Percentiles rank a stretch among this genome's conserved stretches.
phyloP scores from a whole-genome alignment of 2,113 vertebrate genomes.

The Suncus etruscus region DNA sequence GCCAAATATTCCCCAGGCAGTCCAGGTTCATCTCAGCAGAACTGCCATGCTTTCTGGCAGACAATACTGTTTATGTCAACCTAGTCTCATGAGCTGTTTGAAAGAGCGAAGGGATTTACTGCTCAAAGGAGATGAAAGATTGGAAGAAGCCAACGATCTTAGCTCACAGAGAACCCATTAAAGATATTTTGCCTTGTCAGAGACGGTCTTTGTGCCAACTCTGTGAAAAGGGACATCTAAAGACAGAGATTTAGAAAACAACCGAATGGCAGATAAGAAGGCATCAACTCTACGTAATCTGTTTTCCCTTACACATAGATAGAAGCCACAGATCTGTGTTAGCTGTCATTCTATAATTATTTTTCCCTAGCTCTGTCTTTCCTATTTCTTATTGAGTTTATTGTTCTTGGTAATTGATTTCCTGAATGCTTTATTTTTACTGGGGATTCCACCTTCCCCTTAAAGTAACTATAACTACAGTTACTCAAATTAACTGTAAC shows the following conservation, averaged over 20 bases:
- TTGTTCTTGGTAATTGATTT: slow-evolving; percentile 28
- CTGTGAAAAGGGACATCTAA: slow-evolving; percentile 56
- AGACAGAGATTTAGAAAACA: slow-evolving; percentile 50
- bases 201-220: slow-evolving; percentile 54
- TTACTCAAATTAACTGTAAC: too few relatives aligned
- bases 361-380: not conserved
- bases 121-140: slow-evolving; percentile 80
- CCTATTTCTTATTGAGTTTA: not conserved
- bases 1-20: slow-evolving; percentile 60
- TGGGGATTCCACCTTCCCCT: not conserved
- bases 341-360: not conserved
- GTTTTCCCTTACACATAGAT: slow-evolving; percentile 34
- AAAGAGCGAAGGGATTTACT: slow-evolving; percentile 78
- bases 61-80: slow-evolving; percentile 66
- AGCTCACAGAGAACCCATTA: slow-evolving; percentile 69
- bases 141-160: slow-evolving; percentile 70
- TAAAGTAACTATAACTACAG: not conserved
- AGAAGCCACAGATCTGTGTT: not conserved
- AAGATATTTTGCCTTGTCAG: slow-evolving; percentile 70
- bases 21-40: slow-evolving; percentile 40
- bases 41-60: slow-evolving; percentile 73
- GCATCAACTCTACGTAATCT: slow-evolving; percentile 21
- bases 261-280: slow-evolving; percentile 43
- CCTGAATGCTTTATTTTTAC: not conserved
- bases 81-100: slow-evolving; percentile 71